These are phyloP conservation scores for Spinus pinus DNA, from an alignment of 2,797 vertebrate species.

Conservation along the genomic window DNA sequence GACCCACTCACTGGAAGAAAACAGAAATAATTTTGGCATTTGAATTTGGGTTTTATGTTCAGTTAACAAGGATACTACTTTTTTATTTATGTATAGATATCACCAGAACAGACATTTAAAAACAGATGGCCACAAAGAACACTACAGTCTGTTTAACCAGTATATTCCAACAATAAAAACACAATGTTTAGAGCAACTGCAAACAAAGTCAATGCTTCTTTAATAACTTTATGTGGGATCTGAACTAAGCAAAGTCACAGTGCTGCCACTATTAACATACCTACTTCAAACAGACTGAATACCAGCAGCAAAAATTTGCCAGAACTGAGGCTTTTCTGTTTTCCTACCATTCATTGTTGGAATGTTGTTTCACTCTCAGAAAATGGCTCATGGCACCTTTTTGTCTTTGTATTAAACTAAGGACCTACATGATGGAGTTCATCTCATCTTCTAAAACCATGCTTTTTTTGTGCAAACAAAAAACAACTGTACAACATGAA, in stretches of 20 bases:
- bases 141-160: not conserved
- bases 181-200: not conserved
- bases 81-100: not conserved
- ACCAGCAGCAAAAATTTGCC: not conserved
- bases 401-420: not conserved
- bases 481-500: not conserved
- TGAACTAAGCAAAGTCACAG: not conserved
- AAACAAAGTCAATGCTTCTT: not conserved
- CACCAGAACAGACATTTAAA: not conserved
- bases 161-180: not conserved
- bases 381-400: not conserved
- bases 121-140: not conserved
- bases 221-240: not conserved
- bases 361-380: not conserved
- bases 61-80: not conserved
- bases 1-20: not conserved
- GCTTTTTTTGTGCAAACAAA: not conserved
- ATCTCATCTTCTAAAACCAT: not conserved
- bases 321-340: not conserved
- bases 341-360: not conserved
- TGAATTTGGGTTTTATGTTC: not conserved
- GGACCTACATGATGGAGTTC: not conserved
- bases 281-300: not conserved
- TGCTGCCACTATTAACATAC: not conserved
- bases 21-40: not conserved